phyloP scores from a whole-genome alignment of 2,797 vertebrate species.

The Hybognathus amarus region DNA sequence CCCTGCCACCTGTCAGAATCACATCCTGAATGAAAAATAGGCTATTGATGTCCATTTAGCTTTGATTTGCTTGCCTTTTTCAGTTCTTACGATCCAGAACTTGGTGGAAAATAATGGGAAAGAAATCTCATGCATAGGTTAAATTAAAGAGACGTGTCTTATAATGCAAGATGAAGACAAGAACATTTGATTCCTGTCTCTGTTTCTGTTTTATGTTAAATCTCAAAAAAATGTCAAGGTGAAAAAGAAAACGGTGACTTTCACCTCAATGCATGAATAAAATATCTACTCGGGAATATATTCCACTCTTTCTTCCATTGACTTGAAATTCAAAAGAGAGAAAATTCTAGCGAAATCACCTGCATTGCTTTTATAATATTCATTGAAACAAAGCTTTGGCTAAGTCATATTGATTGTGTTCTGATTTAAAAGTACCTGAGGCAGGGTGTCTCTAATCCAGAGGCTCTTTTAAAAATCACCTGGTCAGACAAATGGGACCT shows the following conservation, averaged over 20 bases:
- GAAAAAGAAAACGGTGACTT: neutral
- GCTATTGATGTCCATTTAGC: conserved; percentile 51
- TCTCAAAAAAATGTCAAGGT: conserved; percentile 2
- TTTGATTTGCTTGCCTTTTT: conserved; percentile 41
- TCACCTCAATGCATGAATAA: conserved; percentile 19
- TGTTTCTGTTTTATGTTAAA: neutral
- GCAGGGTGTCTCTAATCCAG: conserved; percentile 84
- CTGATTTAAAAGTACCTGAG: conserved; percentile 90
- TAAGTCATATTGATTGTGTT: conserved; percentile 80
- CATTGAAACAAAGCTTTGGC: conserved; percentile 74
- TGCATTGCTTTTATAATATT: conserved; percentile 78
- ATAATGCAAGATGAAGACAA: neutral
- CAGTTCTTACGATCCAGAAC: conserved; percentile 43
- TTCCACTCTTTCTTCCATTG: conserved; percentile 67
- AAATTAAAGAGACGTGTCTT: conserved; percentile 5
- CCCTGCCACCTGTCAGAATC: conserved; percentile 46
- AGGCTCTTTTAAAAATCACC: conserved; percentile 98
- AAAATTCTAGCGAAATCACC: conserved; percentile 59
- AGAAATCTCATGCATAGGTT: conserved; percentile 23
- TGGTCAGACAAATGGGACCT: conserved; percentile 96
- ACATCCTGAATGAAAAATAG: conserved; percentile 56
- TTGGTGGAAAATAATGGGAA: conserved; percentile 44
- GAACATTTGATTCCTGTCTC: neutral
- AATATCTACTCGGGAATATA: conserved; percentile 40
- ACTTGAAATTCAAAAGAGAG: conserved; percentile 68